These are phyloP conservation scores for Ochotona princeps DNA, from an alignment of 2,113 vertebrate genomes.

Conservation along the genomic window DNA sequence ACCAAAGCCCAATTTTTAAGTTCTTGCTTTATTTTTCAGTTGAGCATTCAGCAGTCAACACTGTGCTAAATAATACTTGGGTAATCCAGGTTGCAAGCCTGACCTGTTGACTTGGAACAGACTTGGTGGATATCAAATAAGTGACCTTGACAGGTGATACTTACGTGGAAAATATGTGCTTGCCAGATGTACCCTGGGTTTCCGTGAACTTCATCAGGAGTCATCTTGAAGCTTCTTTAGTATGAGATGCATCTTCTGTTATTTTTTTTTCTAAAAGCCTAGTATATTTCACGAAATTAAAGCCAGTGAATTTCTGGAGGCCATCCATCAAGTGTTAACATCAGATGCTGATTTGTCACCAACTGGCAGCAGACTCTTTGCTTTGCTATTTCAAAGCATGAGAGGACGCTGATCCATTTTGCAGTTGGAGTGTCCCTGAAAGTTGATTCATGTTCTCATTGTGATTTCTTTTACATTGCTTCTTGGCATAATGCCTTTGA, in stretches of 20 bases:
- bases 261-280: slow-evolving; percentile 33
- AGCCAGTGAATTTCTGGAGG: background rate
- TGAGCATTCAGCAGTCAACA: background rate
- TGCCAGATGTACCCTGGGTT: background rate
- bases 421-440: slow-evolving; percentile 4
- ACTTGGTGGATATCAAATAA: background rate
- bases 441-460: slow-evolving; percentile 56
- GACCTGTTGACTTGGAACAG: background rate
- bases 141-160: background rate
- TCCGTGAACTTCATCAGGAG: background rate
- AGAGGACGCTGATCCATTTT: background rate
- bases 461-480: slow-evolving; percentile 11
- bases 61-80: background rate
- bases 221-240: slow-evolving; percentile 17
- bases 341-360: slow-evolving; percentile 57
- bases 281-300: slow-evolving; percentile 52
- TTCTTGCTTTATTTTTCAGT: background rate
- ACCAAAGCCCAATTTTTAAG: too few relatives aligned
- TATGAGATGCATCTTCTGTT: slow-evolving; percentile 1
- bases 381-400: slow-evolving; percentile 47
- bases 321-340: background rate
- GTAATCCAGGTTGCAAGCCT: background rate
- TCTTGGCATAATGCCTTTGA: slow-evolving; percentile 58
- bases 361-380: background rate
- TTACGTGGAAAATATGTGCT: slow-evolving; percentile 24